Percentiles rank a stretch among this genome's conserved stretches.
phyloP scores from a whole-genome alignment of 2,113 vertebrate genomes.

The Protobothrops flavoviridis region DNA sequence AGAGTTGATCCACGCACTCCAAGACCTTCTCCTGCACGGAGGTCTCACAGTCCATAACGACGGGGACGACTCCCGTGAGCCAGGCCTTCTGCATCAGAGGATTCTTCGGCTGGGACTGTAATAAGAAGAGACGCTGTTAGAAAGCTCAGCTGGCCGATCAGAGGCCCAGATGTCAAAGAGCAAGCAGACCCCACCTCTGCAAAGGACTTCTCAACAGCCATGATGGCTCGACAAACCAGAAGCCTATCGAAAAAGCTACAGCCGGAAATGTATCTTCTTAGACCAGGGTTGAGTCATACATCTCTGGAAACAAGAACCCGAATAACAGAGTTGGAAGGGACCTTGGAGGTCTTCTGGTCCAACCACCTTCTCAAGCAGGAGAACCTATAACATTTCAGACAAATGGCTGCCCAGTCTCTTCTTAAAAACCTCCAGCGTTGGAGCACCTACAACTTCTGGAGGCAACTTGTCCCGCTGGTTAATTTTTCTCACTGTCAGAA shows the following conservation, averaged over 20 bases:
- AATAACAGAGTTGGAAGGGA: too few species aligned
- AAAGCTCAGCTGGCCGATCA: neutral
- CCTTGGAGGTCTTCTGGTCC: too few species aligned
- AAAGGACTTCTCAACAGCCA: too few species aligned
- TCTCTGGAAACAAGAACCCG: neutral
- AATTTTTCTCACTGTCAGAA: too few species aligned
- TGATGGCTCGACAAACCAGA: too few species aligned
- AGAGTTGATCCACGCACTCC: conserved; percentile 81
- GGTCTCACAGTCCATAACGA: conserved; percentile 81
- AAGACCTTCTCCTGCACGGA: conserved; percentile 89
- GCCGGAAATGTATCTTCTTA: neutral
- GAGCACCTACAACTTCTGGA: too few species aligned
- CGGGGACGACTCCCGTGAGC: conserved; percentile 81
- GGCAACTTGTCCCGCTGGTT: too few species aligned
- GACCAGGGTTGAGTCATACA: neutral
- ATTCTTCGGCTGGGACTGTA: conserved; percentile 72
- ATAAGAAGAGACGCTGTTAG: neutral
- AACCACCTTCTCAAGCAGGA: too few species aligned
- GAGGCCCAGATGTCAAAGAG: neutral
- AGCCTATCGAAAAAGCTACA: too few species aligned
- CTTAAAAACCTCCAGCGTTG: too few species aligned
- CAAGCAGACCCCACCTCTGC: neutral
- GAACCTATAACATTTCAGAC: too few species aligned
- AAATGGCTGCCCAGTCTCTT: too few species aligned
- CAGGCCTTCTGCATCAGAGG: conserved; percentile 82